Evolutionary conservation across 2,797 vertebrate species (phyloP).

Genomic region (Remorina albescens): DNA sequence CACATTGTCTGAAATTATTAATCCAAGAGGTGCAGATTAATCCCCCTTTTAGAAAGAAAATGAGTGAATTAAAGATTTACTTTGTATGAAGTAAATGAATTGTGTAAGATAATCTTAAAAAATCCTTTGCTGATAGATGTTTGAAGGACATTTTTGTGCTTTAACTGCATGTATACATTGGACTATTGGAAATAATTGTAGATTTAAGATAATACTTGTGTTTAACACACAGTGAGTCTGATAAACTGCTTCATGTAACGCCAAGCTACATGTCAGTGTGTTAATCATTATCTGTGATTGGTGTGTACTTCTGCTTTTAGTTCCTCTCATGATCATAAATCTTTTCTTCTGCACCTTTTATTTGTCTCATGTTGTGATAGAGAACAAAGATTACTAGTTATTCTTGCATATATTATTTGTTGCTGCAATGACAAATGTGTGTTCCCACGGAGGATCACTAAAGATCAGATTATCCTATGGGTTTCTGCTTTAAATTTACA

Average conservation of each 20-base stretch:
- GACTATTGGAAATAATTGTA: constrained; percentile 9
- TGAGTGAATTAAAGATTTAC: too few species aligned
- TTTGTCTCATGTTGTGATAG: constrained; percentile 13
- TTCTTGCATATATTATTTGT: constrained; percentile 4
- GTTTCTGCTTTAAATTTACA: neutral
- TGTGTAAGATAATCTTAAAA: too few species aligned
- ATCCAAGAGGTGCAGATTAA: too few species aligned
- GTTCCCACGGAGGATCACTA: neutral
- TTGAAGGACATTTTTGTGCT: neutral
- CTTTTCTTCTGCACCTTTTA: constrained; percentile 8
- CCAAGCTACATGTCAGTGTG: constrained; percentile 33
- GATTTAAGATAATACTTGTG: neutral
- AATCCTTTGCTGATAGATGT: too few species aligned
- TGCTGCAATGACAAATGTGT: constrained; percentile 3
- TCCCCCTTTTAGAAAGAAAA: too few species aligned
- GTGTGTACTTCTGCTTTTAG: constrained; percentile 18
- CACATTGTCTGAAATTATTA: too few species aligned
- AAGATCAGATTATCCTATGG: neutral
- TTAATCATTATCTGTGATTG: constrained; percentile 36
- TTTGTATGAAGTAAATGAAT: too few species aligned
- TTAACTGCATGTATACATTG: neutral
- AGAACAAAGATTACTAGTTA: constrained; percentile 4
- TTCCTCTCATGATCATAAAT: constrained; percentile 36
- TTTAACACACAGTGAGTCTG: neutral
- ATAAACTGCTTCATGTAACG: constrained; percentile 21